Base-by-base conservation (phyloP, 2,113 vertebrate genomes). In the Leptobrachium leishanense region DNA sequence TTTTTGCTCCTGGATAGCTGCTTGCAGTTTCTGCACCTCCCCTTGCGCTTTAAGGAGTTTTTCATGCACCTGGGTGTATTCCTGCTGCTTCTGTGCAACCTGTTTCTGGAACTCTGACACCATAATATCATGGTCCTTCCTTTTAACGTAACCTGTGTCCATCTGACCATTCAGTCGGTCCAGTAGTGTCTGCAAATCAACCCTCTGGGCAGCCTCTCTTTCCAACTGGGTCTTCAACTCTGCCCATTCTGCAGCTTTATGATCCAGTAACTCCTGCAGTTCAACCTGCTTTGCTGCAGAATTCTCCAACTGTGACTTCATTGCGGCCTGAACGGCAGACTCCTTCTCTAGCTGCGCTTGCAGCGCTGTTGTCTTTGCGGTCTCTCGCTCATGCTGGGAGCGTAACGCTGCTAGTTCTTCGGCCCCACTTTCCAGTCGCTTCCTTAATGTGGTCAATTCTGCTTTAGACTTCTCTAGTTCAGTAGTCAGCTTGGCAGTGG, bases 1-100 rank as follows among this genome's bases (percentile, higher is more conserved):
- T 83, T 91, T 97, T 84, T 98, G 97, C 55, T 93, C 95, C 81
- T 94, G 88, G 0, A 98, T 91, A 74, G 98, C 98, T 0, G 86
- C 84, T 0, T 94, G 95, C 13, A 99, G 81, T 68, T 90, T 92
- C 0, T 0, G 40, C 0, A 91, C 88, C 77, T 95, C 95, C 2
- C 94, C 92, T 3, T 94, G 94, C 12, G 90, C 89, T 2, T 67
- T 83, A 53, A 39, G 68, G 3, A 88, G 90, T 44, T 86, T 87
- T 0, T 87, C 87, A 11, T 86, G 63, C 0, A 75, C 83, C 7
- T 0, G 71, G 0, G 86, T 85, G 80, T 84, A 86, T 1, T 82
- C 84, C 6, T 85, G 86, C 0, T 82, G 81, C 70, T 89, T 41
- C 84, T 78, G 62, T 83, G 2, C 68, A 41, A 68, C 66, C 41